Evolutionary conservation across 2,797 vertebrate species (phyloP), one percentile per base, ranked within the genome.

Genomic region (Petrocephalus sullivani): DNA sequence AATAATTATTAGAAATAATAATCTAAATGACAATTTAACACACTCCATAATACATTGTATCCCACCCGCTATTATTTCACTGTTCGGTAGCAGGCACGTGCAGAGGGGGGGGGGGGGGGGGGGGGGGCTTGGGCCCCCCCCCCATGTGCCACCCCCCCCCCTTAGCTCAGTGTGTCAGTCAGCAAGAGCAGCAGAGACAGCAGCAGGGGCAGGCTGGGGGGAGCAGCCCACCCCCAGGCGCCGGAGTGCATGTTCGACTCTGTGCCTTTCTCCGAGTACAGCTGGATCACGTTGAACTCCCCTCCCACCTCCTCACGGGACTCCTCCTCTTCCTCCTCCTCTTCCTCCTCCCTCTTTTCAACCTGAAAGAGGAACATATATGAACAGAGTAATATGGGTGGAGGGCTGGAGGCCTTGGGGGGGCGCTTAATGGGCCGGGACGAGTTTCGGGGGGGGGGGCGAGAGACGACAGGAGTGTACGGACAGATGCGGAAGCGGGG

Each of bases 231-330:
- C 88, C 61, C 90, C 64, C 0, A 92, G 0, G 93, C 92, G 46
- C 94, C 94, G 0, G 94, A 94, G 88, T 93, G 95, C 90, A 95
- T 89, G 92, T 93, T 95, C 90, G 94, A 95, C 88, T 95, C 91
- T 0, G 95, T 95, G 87, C 94, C 94, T 58, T 92, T 94, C 89
- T 96, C 95, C 0, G 95, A 95, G 91, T 95, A 96, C 0, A 93
- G 93, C 0, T 93, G 94, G 89, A 96, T 96, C 88, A 95, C 90
- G 4, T 95, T 93, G 84, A 96, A 95, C 87, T 94, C 93, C 46
- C 87, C 91, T 0, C 75, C 93, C 37, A 93, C 90, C 3, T 93
- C 89, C 0, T 51, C 57, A 19, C 87, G 89, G 54, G 94, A 90
- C 41, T 94, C 92, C 2, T 90, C 92, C 56, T 21, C 89, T 21